phyloP scores from a whole-genome alignment of 1,140 invertebrate genomes.

The Nasonia longicornis region DNA sequence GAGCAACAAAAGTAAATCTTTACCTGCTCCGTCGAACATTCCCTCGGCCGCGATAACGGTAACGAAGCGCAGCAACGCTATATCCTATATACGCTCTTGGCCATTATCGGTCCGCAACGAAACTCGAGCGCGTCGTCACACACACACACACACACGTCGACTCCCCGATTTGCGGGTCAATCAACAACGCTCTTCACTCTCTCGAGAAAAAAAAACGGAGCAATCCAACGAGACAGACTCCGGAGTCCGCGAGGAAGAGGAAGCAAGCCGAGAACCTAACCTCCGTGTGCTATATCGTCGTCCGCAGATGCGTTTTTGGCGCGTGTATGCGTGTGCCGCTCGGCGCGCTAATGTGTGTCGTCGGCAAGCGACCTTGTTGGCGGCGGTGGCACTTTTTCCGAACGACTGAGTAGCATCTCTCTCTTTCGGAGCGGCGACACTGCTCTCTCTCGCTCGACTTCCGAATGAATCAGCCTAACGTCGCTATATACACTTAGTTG shows the following conservation, averaged over 20 bases:
- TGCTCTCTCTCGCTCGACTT: neutral
- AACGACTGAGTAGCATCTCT: neutral
- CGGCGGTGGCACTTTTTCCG: constrained; percentile 40
- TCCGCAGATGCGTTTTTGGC: constrained; percentile 26
- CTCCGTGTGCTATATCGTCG: neutral
- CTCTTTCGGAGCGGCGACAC: constrained; percentile 1
- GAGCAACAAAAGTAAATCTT: neutral
- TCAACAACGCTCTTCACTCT: neutral
- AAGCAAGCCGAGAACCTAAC: constrained; percentile 27
- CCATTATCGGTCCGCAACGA: constrained; percentile 26
- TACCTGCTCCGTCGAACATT: neutral
- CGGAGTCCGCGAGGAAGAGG: neutral
- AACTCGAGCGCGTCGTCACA: neutral
- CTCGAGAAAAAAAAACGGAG: neutral
- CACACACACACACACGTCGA: neutral
- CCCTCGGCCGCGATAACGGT: constrained; percentile 10
- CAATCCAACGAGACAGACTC: neutral
- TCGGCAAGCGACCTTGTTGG: constrained; percentile 36
- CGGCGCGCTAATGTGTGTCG: constrained; percentile 19
- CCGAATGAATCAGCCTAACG: neutral
- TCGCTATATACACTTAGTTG: too few relatives aligned
- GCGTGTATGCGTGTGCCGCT: constrained; percentile 14
- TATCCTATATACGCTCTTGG: neutral
- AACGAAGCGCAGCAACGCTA: neutral
- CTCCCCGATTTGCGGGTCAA: neutral